A percentile compares a stretch with the other conserved stretches of the same genome.
phyloP scores from a whole-genome alignment of 2,797 vertebrate genomes.

The Sitta carolinensis region DNA sequence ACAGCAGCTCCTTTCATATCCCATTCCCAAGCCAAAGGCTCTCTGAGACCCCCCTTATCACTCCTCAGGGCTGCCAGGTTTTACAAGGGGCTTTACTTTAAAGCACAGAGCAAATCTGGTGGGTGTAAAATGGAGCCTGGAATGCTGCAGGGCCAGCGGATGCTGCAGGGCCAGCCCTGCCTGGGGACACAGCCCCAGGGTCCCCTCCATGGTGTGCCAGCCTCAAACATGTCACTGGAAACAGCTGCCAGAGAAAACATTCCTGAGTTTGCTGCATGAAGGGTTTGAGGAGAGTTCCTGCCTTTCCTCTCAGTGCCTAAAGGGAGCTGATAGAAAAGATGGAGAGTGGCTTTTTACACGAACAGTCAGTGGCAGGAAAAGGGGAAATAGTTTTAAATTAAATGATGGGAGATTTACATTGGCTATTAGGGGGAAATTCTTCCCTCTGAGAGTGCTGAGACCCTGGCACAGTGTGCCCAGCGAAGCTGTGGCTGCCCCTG shows the following conservation, averaged over 20 bases:
- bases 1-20: neutral
- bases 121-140: fast-evolving
- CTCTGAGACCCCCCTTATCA: neutral
- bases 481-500: neutral
- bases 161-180: neutral
- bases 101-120: neutral
- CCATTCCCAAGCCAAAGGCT: neutral
- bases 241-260: neutral
- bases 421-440: neutral
- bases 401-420: neutral
- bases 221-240: neutral
- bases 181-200: neutral
- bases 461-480: neutral
- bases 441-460: neutral
- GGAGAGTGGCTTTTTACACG: neutral
- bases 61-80: neutral
- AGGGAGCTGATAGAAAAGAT: neutral
- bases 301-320: neutral
- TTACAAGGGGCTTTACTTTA: neutral
- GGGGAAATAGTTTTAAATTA: neutral
- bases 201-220: fast-evolving
- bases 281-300: neutral
- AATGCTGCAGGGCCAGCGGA: neutral
- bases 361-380: neutral
- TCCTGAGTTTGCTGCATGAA: neutral